Evolutionary conservation across 2,888 invertebrate species (phyloP), one percentile per base, ranked within the genome.

Genomic region (Trichogramma dendrolimi): DNA sequence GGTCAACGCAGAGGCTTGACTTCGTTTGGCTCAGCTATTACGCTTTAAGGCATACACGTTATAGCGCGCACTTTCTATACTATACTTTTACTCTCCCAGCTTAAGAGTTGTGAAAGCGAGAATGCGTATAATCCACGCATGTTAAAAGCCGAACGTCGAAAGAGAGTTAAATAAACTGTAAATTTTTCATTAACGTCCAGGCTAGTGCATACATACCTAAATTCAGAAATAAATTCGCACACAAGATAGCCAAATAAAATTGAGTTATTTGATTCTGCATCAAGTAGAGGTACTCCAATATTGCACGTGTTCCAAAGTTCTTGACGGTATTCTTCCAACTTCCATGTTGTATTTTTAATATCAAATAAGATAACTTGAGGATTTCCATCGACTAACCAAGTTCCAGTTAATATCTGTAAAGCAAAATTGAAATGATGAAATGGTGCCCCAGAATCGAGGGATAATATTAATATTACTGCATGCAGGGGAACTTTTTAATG

Each of bases 321-420:
- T 66, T 91, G 89, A 75, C 97, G 98, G 82, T 91, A 99, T 62
- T 91, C 89, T 78, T 97, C 95, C 73, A 99, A 80, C 79, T 96
- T 96, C 93, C 95, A 95, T 0, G 96, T 92, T 0, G 91, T 96
- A 0, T 95, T 94, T 14, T 95, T 94, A 75, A 99, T 92, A 79
- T 99, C 99, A 82, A 99, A 97, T 4, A 99, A 83, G 58, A 99
- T 89, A 49, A 99, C 90, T 80, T 96, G 96, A 0, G 99, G 99
- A 82, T 96, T 98, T n/a, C 99, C 99, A 75, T 99, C 99, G 3
- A 99, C 99, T 55, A 99, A 81, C 99, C 99, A 99, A 4, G 96
- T 90, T n/a, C 99, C 99, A 43, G 94, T 95, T 74, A 92, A 89
- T 7, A 96, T 83, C 91, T 92, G 73, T 39, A 75, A 71, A 65